Conservation (phyloP, 2,888 invertebrate species). For the Brachyopa scutellaris region DNA sequence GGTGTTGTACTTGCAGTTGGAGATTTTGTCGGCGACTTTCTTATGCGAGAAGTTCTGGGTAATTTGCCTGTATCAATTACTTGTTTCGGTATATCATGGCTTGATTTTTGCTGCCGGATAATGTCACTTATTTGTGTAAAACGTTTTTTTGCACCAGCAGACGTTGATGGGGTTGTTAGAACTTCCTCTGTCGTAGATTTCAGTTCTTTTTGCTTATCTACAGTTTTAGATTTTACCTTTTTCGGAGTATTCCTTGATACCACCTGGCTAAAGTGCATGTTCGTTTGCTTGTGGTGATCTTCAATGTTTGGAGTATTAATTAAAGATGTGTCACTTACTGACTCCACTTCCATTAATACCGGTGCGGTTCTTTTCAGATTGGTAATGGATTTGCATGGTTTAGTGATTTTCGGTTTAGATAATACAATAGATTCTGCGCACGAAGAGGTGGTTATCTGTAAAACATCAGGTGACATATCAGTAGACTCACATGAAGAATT, state of each 20-base stretch:
- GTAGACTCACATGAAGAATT: background rate
- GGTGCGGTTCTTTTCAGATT: background rate
- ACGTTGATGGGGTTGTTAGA: background rate
- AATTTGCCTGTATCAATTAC: background rate
- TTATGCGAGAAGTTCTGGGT: background rate
- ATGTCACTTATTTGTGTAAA: slow-evolving; percentile 64
- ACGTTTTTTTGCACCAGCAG: slow-evolving; percentile 7
- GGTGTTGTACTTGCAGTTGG: background rate
- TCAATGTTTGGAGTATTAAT: background rate
- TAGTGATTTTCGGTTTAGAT: background rate
- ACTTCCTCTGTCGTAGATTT: background rate
- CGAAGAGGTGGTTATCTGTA: slow-evolving; percentile 5
- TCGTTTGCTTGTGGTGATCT: background rate
- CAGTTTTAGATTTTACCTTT: background rate
- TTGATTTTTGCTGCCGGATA: slow-evolving; percentile 35
- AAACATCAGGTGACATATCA: background rate
- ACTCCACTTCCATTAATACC: background rate
- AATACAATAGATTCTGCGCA: background rate
- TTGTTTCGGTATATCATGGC: background rate
- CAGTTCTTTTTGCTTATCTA: background rate
- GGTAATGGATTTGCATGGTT: background rate
- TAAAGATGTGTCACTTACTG: background rate
- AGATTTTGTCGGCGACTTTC: background rate
- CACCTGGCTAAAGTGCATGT: background rate
- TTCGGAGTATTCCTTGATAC: background rate